Base-by-base conservation (phyloP, 2,797 vertebrate species). In the Megaceryle alcyon region DNA sequence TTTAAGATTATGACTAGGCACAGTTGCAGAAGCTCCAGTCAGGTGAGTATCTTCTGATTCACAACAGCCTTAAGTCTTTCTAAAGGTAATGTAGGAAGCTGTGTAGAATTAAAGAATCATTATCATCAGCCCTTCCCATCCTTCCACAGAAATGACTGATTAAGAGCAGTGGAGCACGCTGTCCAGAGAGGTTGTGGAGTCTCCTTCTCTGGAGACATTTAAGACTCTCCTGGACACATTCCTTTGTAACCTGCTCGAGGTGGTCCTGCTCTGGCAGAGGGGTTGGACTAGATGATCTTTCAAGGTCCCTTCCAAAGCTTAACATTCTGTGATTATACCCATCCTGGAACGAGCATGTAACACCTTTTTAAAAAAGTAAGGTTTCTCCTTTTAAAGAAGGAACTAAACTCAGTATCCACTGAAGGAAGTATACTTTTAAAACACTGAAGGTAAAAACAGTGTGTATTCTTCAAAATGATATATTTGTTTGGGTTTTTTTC, bases 401-500 rank as follows among this genome's bases (percentile, higher is more conserved):
- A 85, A 9, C 19, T 69, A 26, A 72, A 65, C 13, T 4, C 9
- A 15, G 15, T 51, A 31, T 64, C 39, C 7, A 9, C 14, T 76
- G 14, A 46, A 69, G 28, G 9, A 57, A 2, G n/a, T 41, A 64
- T 25, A 25, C 6, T 2, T 7, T 56, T n/a, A 84, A 86, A 78
- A 64, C 7, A 2, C 10, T 77, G 39, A 29, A 35, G 8, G 6
- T 44, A 37, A 72, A 72, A 76, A 14, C 5, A n/a, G 5, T 82
- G 9, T 9, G 21, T 0, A 0, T 26, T 60, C 39, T 49, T 72
- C 39, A 77, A 61, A 76, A 69, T n/a, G 1, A 49, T 3, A 4
- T 59, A 10, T 53, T 63, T 56, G 3, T 46, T 11, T 8, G n/a
- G n/a, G n/a, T 54, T 68, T 77, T 69, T n/a, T 11, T 65, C 15